Base-by-base conservation (phyloP, 2,888 invertebrate genomes). In the Drosophila quinaria region DNA sequence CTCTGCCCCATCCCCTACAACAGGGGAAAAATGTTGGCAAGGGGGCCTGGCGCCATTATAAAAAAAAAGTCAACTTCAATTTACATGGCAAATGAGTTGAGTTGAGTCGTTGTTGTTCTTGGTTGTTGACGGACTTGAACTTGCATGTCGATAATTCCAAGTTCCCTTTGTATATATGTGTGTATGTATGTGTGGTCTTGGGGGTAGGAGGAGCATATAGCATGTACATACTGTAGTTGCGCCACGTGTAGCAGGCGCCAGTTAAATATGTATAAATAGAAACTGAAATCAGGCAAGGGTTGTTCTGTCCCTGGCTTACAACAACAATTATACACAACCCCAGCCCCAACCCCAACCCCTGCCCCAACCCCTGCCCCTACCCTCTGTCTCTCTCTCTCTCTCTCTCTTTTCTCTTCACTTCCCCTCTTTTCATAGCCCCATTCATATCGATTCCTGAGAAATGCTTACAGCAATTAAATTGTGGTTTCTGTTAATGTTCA, bases 11-110 rank as follows among this genome's bases (percentile, higher is more conserved):
- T 2, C 29, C 29, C 29, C 29, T 8, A 8, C 10, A 13, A 19
- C 13, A 9, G 15, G 33, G 1, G 10, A 6, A 17, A 19, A 17
- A 15, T 9, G 4, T 25, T 29, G 31, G 13, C 10, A 2, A 4
- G 25, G 31, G 25, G 39, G 29, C 29, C 8, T 8, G 29, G 42
- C 44, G 49, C 37, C 25, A 58, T 65, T 67, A 55, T 31, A 35
- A 37, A 37, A 29, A 29, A 41, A 55, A 62, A 78, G 56, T 67
- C 72, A 70, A 78, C 83, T 75, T 69, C 64, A 82, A 84, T 88
- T 84, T 88, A 80, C 87, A 84, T 88, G 78, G 69, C 66, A 88
- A 84, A 88, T 86, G 80, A 84, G 83, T 70, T 70, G 55, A 63
- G 52, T 52, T 29, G 29, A 8, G 39, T 46, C 15, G 50, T 67